Evolutionary conservation across 53 echinoderm and acorn worm genomes (phyloP).

Genomic region (Zoroaster sp.): DNA sequence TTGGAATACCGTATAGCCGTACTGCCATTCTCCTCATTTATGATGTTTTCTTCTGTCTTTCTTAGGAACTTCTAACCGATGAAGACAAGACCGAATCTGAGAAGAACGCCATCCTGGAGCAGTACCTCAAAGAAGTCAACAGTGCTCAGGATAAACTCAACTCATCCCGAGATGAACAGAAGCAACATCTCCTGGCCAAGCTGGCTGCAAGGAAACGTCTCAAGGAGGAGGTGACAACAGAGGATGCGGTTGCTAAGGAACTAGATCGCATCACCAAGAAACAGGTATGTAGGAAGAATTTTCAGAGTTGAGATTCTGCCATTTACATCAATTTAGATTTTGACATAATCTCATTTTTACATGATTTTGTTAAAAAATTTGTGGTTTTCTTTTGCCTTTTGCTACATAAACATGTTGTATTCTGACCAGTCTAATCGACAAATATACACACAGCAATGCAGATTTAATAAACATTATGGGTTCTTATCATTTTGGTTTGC

Average conservation of each 20-base stretch:
- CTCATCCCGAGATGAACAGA: constrained; percentile 50
- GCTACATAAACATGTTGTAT: too few species aligned
- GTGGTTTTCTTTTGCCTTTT: too few species aligned
- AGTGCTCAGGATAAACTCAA: constrained; percentile 55
- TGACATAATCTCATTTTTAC: too few species aligned
- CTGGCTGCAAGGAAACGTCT: constrained; percentile 85
- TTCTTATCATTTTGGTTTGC: too few species aligned
- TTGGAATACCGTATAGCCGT: background rate
- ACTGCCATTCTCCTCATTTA: background rate
- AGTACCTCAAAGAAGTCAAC: constrained; percentile 62
- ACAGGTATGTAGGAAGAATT: constrained; percentile 75
- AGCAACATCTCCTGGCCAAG: constrained; percentile 75
- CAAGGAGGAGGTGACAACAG: constrained; percentile 75
- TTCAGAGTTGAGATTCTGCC: too few species aligned
- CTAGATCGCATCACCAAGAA: constrained; percentile 95
- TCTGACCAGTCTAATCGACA: too few species aligned
- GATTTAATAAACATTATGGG: too few species aligned
- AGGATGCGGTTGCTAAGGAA: constrained; percentile 87
- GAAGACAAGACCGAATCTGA: constrained; percentile 66
- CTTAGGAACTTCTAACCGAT: constrained; percentile 46
- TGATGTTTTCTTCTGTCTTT: background rate
- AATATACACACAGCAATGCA: too few species aligned
- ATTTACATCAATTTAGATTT: too few species aligned
- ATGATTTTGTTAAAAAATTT: too few species aligned
- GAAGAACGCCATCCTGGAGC: constrained; percentile 63